Percentiles rank a stretch among this genome's conserved stretches.
Conservation (phyloP, 1,140 invertebrate species). For the Caenorhabditis tropicalis region DNA sequence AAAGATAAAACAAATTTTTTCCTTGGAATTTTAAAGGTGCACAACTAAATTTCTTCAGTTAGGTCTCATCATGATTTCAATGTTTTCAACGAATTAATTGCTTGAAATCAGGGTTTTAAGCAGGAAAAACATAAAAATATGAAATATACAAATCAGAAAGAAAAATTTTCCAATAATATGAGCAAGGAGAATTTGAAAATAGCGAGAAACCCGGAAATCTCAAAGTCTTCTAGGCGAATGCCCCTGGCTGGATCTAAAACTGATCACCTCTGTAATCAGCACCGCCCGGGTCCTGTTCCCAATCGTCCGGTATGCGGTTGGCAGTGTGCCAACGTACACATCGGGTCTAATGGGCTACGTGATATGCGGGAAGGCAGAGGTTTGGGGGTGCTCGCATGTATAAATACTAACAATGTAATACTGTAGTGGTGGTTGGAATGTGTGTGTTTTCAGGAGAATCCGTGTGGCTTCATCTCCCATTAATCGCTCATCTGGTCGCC, state of each 20-base stretch:
- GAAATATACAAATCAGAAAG: no score
- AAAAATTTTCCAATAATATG: no score
- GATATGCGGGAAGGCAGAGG: slow-evolving; percentile 78
- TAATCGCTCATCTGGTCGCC: slow-evolving; percentile 81
- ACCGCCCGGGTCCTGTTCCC: slow-evolving; percentile 82
- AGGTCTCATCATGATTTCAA: no score
- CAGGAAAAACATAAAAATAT: no score
- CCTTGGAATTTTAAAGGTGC: no score
- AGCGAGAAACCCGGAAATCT: not conserved
- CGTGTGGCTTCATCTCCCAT: slow-evolving; percentile 83
- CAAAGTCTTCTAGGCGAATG: slow-evolving; percentile 82
- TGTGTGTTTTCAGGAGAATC: slow-evolving; percentile 81
- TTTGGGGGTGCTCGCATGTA: not conserved
- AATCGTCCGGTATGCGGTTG: slow-evolving; percentile 81
- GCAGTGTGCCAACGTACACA: slow-evolving; percentile 91
- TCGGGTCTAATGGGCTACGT: slow-evolving; percentile 93
- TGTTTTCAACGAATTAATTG: no score
- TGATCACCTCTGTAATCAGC: slow-evolving; percentile 81
- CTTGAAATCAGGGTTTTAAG: no score
- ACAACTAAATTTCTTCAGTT: no score
- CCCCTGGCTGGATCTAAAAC: slow-evolving; percentile 84
- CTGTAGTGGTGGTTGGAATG: not conserved
- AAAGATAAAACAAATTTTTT: no score
- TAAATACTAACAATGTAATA: not conserved
- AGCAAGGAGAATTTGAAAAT: not conserved